These are phyloP conservation scores for Anoura caudifer DNA, from an alignment of 2,113 vertebrate genomes.

Conservation along the genomic window DNA sequence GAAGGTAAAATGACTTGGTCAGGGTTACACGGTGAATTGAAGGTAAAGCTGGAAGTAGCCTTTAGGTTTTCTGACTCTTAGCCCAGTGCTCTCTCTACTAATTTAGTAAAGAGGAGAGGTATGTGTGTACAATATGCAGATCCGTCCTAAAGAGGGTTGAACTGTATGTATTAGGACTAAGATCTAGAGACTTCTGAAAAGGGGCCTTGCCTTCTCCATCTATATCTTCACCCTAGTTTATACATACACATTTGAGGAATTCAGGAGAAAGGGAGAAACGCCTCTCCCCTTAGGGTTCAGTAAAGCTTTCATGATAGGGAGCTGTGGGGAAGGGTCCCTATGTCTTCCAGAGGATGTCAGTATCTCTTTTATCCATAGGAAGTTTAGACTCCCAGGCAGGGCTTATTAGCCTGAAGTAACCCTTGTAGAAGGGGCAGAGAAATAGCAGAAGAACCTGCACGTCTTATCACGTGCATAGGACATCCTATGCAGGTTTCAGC, in stretches of 20 bases:
- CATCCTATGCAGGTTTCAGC: background rate
- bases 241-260: background rate
- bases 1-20: background rate
- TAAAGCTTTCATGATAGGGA: background rate
- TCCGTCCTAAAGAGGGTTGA: background rate
- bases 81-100: background rate
- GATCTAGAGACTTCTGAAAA: background rate
- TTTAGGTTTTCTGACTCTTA: conserved; percentile 22
- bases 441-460: background rate
- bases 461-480: background rate
- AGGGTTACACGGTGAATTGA: background rate
- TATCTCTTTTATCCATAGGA: background rate
- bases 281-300: background rate
- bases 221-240: background rate
- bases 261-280: background rate
- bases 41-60: background rate
- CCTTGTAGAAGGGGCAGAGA: background rate
- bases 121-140: background rate
- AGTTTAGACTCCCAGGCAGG: background rate
- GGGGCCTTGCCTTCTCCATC: background rate
- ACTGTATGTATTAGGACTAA: background rate
- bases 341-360: background rate
- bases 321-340: background rate
- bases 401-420: background rate
- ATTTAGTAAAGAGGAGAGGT: background rate